Evolutionary conservation across 1,140 invertebrate species (phyloP).

Genomic region (Sarcophaga bullata): DNA sequence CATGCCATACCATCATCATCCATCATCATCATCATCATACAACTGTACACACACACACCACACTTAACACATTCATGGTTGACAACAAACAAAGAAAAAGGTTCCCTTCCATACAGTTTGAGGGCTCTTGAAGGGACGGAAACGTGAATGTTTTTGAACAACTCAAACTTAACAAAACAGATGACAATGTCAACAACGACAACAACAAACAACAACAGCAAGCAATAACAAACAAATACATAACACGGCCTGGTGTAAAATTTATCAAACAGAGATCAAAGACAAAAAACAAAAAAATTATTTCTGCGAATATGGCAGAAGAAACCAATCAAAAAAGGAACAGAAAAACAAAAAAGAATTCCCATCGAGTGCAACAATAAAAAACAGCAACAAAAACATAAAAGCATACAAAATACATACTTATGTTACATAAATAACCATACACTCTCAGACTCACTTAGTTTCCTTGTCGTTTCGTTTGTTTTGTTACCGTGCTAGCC

Average conservation of each 20-base stretch:
- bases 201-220: not conserved
- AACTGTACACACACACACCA: not conserved
- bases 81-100: not conserved
- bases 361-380: slow-evolving; percentile 5
- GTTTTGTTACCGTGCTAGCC: not conserved
- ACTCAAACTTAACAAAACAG: slow-evolving; percentile 38
- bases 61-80: not conserved
- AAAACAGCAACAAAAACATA: not conserved
- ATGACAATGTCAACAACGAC: slow-evolving; percentile 12
- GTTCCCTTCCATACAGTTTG: not conserved
- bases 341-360: not conserved
- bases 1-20: not conserved
- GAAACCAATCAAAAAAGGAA: not conserved
- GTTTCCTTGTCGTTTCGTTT: no score
- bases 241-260: slow-evolving; percentile 25
- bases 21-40: no score
- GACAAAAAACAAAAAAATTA: not conserved
- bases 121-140: not conserved
- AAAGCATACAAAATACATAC: no score
- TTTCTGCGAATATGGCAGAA: not conserved
- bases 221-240: not conserved
- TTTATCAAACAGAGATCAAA: not conserved
- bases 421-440: no score
- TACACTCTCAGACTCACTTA: no score
- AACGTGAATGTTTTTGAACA: slow-evolving; percentile 31